These are phyloP conservation scores for Synergus itoensis DNA, from an alignment of 2,888 invertebrate genomes.

Conservation along the genomic window DNA sequence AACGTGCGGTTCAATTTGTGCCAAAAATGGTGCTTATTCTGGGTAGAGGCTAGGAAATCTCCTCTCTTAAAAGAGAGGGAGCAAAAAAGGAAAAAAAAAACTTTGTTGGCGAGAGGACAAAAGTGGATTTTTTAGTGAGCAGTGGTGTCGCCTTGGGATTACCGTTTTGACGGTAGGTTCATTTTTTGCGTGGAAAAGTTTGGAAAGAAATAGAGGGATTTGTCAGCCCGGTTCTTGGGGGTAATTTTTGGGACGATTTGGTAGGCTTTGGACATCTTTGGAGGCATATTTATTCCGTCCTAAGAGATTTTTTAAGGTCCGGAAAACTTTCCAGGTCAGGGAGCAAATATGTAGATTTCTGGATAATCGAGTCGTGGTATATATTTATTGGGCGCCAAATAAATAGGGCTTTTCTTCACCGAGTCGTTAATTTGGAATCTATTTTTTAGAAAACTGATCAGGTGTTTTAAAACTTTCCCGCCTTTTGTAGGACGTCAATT, in stretches of 20 bases:
- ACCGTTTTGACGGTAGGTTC: conserved; percentile 16
- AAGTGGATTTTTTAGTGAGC: conserved; percentile 5
- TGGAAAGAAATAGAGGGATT: background rate
- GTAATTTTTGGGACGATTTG: background rate
- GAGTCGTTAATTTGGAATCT: background rate
- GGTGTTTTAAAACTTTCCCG: background rate
- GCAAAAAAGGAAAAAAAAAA: background rate
- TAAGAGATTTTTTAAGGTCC: background rate
- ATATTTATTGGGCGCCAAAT: background rate
- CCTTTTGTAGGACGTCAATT: background rate
- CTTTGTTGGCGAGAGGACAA: background rate
- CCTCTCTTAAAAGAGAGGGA: conserved; percentile 1
- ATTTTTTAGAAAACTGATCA: background rate
- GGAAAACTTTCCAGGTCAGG: background rate
- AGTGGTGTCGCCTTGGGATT: conserved; percentile 28
- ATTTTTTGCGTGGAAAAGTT: background rate
- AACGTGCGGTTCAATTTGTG: background rate
- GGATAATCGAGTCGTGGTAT: background rate
- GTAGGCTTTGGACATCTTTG: background rate
- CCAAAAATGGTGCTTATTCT: conserved; percentile 17
- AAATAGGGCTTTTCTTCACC: background rate
- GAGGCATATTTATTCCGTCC: background rate
- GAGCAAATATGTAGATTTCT: background rate
- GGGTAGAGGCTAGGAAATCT: conserved; percentile 4
- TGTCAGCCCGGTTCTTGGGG: background rate